Conservation (phyloP, 2,113 vertebrate genomes). For the Propithecus coquereli region DNA sequence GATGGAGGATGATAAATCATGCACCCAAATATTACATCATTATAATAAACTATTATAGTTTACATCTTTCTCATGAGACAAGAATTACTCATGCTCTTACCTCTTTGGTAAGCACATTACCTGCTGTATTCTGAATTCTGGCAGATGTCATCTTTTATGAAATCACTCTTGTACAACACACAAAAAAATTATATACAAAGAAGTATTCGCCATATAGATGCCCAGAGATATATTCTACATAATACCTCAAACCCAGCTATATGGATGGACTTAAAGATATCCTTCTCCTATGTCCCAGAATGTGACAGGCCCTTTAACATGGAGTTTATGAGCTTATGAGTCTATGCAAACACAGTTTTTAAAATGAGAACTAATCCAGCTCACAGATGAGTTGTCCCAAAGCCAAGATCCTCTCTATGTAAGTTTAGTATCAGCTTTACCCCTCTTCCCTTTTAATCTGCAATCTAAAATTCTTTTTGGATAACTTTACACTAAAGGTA, state of each 20-base stretch:
- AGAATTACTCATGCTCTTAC: slow-evolving; percentile 69
- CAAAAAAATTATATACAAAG: slow-evolving; percentile 24
- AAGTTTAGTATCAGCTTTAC: neutral
- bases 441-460: neutral
- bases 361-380: neutral
- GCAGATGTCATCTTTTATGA: slow-evolving; percentile 59
- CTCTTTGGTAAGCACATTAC: slow-evolving; percentile 44
- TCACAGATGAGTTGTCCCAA: neutral
- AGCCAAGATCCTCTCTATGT: neutral
- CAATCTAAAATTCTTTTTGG: neutral
- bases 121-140: slow-evolving; percentile 61
- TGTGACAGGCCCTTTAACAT: neutral
- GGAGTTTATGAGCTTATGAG: neutral
- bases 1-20: slow-evolving; percentile 64
- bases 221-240: neutral
- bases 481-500: slow-evolving; percentile 28
- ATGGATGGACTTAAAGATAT: neutral
- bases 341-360: neutral
- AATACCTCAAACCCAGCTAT: neutral
- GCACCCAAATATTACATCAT: slow-evolving; percentile 76
- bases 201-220: neutral
- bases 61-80: slow-evolving; percentile 69
- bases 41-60: slow-evolving; percentile 60
- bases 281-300: neutral
- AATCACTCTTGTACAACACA: slow-evolving; percentile 42